Evolutionary conservation across 2,113 vertebrate genomes (phyloP).

Genomic region (Perca schrenkii): DNA sequence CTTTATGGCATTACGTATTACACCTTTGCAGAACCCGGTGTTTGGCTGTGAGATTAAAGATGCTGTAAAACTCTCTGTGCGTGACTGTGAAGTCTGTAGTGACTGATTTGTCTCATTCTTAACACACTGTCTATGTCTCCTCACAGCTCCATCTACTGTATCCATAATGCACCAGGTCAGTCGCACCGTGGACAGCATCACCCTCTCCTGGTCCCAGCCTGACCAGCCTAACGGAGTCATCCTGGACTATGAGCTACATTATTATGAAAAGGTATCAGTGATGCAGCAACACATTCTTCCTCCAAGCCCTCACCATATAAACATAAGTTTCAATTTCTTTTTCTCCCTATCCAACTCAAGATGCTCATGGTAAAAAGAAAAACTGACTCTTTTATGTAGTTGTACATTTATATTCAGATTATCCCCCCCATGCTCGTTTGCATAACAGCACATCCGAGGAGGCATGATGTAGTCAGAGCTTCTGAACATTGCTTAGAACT

Average conservation of each 20-base stretch:
- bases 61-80: constrained; percentile 45
- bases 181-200: constrained; percentile 96
- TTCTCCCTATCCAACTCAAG: constrained; percentile 2
- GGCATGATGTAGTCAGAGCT: constrained; percentile 50
- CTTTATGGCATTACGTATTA: constrained; percentile 47
- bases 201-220: constrained; percentile 97
- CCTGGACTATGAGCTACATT: constrained; percentile 97
- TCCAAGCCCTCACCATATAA: not conserved
- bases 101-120: constrained; percentile 46
- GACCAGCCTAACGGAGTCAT: constrained; percentile 99
- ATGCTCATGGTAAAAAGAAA: constrained; percentile 12
- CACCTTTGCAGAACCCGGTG: constrained; percentile 50
- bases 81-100: constrained; percentile 11
- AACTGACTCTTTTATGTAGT: constrained; percentile 12
- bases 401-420: constrained; percentile 39
- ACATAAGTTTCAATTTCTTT: not conserved
- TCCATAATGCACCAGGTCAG: constrained; percentile 99
- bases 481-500: constrained; percentile 68
- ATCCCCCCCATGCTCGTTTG: constrained; percentile 24
- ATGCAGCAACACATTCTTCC: not conserved
- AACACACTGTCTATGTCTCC: constrained; percentile 55
- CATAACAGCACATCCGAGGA: constrained; percentile 42
- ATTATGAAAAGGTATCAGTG: constrained; percentile 94
- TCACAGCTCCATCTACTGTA: constrained; percentile 93
- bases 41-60: constrained; percentile 62